These are phyloP conservation scores for Odocoileus virginianus DNA, from an alignment of 2,113 vertebrate genomes.

Conservation along the genomic window DNA sequence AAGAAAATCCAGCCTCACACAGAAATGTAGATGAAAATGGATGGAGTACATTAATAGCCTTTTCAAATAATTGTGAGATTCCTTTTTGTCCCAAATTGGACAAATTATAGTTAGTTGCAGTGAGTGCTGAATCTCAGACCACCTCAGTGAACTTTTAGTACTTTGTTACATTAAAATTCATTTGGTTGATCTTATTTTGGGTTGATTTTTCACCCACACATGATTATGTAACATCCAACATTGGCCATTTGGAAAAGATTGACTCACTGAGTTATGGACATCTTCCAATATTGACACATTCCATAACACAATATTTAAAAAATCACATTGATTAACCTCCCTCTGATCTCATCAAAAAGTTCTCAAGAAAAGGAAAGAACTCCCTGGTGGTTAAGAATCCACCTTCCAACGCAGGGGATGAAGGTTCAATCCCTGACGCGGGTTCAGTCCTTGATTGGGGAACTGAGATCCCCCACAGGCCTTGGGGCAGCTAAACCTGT, in stretches of 20 bases:
- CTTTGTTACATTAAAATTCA: background rate
- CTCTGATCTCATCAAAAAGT: background rate
- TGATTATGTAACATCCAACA: background rate
- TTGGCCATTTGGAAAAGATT: background rate
- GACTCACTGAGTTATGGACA: background rate
- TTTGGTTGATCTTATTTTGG: background rate
- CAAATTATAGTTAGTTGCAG: background rate
- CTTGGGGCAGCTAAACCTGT: background rate
- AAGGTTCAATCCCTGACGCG: rapidly evolving
- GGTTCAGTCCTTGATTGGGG: background rate
- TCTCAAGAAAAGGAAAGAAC: background rate
- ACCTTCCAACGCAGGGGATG: background rate
- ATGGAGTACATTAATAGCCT: background rate
- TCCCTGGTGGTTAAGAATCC: background rate
- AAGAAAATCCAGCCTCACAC: background rate
- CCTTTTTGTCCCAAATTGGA: background rate
- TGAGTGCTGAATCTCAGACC: background rate
- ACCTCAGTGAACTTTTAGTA: background rate
- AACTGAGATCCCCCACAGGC: background rate
- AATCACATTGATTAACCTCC: background rate
- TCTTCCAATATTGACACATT: background rate
- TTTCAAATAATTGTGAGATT: background rate
- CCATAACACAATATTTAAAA: background rate
- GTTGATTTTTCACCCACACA: background rate
- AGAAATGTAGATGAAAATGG: background rate